Percentiles rank a stretch among this genome's conserved stretches.
phyloP scores from a whole-genome alignment of 2,888 invertebrate species.

The Zygaena filipendulae region DNA sequence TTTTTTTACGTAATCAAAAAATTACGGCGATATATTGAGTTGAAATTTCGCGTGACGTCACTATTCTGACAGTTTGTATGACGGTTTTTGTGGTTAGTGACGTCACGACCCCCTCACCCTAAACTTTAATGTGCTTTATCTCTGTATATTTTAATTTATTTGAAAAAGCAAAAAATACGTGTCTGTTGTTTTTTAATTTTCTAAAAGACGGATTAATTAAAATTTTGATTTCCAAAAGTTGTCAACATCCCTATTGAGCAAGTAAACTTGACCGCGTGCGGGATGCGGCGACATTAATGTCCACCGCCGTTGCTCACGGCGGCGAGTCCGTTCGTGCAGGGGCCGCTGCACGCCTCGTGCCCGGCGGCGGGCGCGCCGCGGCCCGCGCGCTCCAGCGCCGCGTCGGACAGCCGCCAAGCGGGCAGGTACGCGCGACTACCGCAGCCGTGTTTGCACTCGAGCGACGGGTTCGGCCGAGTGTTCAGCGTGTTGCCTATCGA shows the following conservation, averaged over 20 bases:
- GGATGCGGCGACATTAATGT: no score
- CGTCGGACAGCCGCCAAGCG: constrained; percentile 75
- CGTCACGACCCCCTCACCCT: no score
- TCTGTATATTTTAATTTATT: no score
- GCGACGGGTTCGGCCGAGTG: constrained; percentile 82
- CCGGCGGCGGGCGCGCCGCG: constrained; percentile 18
- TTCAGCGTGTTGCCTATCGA: constrained; percentile 87
- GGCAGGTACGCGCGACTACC: constrained; percentile 71
- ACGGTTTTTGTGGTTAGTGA: no score
- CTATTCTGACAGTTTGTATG: no score
- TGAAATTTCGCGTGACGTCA: no score
- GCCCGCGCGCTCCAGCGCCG: constrained; percentile 71
- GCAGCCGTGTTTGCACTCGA: constrained; percentile 60
- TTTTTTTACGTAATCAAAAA: no score
- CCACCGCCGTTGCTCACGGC: no score
- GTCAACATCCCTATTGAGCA: background rate
- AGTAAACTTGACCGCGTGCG: no score
- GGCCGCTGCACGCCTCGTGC: background rate
- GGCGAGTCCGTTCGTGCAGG: constrained; percentile 21
- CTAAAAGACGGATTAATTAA: background rate
- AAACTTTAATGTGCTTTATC: no score
- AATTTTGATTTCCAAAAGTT: background rate
- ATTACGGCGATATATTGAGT: no score
- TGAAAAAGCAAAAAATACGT: background rate
- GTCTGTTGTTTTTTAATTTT: background rate